A percentile compares a stretch with the other conserved stretches of the same genome.
phyloP scores from a whole-genome alignment of 30 jellyfish, hydroid and myxozoan species.

The Chironex yamaguchii region DNA sequence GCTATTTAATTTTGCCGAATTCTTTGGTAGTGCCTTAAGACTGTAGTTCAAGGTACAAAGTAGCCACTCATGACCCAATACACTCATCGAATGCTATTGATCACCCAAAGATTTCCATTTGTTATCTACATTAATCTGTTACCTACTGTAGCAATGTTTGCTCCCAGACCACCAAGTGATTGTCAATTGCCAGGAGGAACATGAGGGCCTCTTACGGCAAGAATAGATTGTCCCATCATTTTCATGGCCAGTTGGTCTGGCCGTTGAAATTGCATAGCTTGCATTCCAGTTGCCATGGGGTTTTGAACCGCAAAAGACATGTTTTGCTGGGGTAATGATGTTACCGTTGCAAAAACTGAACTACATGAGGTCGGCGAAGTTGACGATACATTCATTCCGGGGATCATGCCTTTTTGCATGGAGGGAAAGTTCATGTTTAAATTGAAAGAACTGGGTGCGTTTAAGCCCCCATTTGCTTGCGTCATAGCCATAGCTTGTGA shows the following conservation, averaged over 20 bases:
- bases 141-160: too few relatives aligned
- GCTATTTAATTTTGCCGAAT: too few relatives aligned
- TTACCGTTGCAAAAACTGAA: constrained; percentile 78
- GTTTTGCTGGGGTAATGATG: constrained; percentile 90
- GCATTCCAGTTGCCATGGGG: constrained; percentile 85
- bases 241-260: constrained; percentile 97
- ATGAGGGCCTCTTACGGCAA: constrained; percentile 88
- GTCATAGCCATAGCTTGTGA: constrained; percentile 92
- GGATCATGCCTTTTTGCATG: constrained; percentile 73
- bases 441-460: constrained; percentile 70
- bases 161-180: too few relatives aligned
- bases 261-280: constrained; percentile 89
- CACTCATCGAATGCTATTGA: too few relatives aligned
- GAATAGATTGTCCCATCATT: constrained; percentile 88
- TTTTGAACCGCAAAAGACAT: constrained; percentile 86
- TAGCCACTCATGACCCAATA: too few relatives aligned
- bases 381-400: constrained; percentile 80
- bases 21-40: too few relatives aligned
- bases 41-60: too few relatives aligned
- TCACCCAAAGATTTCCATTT: too few relatives aligned
- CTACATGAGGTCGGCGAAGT: constrained; percentile 90
- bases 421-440: constrained; percentile 92
- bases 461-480: constrained; percentile 73
- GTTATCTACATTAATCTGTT: too few relatives aligned
- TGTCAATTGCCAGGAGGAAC: constrained; percentile 95